Conservation (phyloP, 2,113 vertebrate species). For the Hippocampus zosterae region DNA sequence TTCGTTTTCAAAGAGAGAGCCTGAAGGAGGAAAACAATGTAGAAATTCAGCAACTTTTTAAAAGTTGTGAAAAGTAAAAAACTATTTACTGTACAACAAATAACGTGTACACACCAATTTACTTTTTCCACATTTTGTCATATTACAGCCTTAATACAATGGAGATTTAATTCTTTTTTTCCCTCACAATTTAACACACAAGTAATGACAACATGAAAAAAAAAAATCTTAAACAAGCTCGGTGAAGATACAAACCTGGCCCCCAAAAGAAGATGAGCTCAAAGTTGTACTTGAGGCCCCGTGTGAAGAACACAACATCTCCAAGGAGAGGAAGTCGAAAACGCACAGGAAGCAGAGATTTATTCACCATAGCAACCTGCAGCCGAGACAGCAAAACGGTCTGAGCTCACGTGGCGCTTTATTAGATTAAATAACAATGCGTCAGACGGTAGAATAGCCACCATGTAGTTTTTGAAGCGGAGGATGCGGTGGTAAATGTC, state of each 20-base stretch:
- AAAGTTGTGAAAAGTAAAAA: too few relatives aligned
- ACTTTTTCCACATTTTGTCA: too few relatives aligned
- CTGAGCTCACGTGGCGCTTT: background rate
- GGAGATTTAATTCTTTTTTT: too few relatives aligned
- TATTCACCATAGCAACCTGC: conserved; percentile 90
- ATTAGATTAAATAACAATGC: background rate
- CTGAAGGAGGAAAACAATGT: conserved; percentile 41
- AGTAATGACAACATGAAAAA: too few relatives aligned
- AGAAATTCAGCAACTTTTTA: background rate
- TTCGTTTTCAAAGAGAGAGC: conserved; percentile 93
- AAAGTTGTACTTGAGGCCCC: conserved; percentile 98
- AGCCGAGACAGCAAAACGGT: conserved; percentile 8
- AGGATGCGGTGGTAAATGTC: conserved; percentile 97
- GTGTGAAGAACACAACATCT: conserved; percentile 86
- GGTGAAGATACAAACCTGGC: conserved; percentile 68
- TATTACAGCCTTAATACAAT: too few relatives aligned
- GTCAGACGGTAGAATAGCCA: conserved; percentile 37
- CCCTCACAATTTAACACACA: too few relatives aligned
- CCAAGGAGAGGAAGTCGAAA: conserved; percentile 84
- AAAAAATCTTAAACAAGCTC: background rate
- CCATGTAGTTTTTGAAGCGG: conserved; percentile 99
- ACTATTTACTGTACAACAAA: too few relatives aligned
- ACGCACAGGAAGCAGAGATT: conserved; percentile 90
- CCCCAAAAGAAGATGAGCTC: conserved; percentile 99
- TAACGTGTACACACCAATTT: too few relatives aligned